Conservation (phyloP, 2,797 vertebrate species). For the Clarias laeviceps region DNA sequence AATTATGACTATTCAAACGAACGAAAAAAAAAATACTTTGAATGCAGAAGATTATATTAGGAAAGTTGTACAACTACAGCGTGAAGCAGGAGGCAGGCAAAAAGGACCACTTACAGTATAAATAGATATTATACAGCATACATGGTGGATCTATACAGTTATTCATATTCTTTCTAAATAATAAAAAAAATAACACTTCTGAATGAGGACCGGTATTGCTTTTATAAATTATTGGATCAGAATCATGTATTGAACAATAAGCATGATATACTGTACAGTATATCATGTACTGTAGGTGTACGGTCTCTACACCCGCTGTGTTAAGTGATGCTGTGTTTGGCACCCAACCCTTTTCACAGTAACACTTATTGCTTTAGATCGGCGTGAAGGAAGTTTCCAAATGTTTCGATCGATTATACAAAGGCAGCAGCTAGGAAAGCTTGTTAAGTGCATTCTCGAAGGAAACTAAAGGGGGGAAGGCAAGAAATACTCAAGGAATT, state of each 20-base stretch:
- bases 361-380: slow-evolving; percentile 40
- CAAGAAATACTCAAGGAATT: neutral
- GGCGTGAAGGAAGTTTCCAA: neutral
- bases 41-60: slow-evolving; percentile 47
- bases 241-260: neutral
- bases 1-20: slow-evolving; percentile 41
- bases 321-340: slow-evolving; percentile 20
- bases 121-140: slow-evolving; percentile 70
- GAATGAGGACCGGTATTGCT: slow-evolving; percentile 63
- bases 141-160: slow-evolving; percentile 60
- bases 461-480: neutral
- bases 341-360: slow-evolving; percentile 1
- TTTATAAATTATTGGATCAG: slow-evolving; percentile 46
- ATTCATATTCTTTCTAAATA: slow-evolving; percentile 62
- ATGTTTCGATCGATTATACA: neutral
- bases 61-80: slow-evolving; percentile 57
- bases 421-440: neutral
- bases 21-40: neutral
- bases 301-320: neutral
- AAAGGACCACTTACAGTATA: slow-evolving; percentile 53
- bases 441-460: slow-evolving; percentile 20
- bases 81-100: slow-evolving; percentile 62
- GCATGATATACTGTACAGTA: neutral
- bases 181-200: slow-evolving; percentile 60
- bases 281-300: neutral